phyloP scores from a whole-genome alignment of 53 echinoderm and acorn worm genomes.

The Paelopatides confundens region DNA sequence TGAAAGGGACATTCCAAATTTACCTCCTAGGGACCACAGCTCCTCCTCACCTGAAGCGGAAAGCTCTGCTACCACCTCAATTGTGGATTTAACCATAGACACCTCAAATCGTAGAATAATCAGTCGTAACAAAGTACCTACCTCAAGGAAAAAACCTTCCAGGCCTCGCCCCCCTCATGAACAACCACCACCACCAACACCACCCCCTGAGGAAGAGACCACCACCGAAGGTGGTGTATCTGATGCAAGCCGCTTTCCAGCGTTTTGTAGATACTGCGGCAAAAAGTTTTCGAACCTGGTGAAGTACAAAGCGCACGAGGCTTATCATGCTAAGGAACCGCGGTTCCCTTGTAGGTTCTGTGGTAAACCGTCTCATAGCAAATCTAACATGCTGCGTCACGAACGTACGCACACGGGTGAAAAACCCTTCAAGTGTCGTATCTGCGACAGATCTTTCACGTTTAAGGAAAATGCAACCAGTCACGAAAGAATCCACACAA shows the following conservation, averaged over 20 bases:
- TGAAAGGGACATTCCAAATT: background rate
- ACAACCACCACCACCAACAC: background rate
- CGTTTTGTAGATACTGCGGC: conserved; percentile 17
- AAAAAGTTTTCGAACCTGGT: conserved; percentile 32
- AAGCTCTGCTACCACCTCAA: background rate
- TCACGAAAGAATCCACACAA: background rate
- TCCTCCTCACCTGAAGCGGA: background rate
- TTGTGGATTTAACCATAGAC: background rate
- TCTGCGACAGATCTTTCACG: background rate
- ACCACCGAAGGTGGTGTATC: background rate
- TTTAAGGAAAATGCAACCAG: background rate
- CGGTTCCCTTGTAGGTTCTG: conserved; percentile 28
- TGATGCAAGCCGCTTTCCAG: conserved; percentile 1
- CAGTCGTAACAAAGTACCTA: background rate
- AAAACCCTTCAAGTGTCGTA: background rate
- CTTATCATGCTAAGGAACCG: background rate
- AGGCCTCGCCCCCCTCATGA: background rate
- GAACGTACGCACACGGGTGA: conserved; percentile 30
- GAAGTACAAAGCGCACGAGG: conserved; percentile 31
- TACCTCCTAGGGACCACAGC: background rate
- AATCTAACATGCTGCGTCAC: background rate
- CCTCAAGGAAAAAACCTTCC: background rate
- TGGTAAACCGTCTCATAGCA: conserved; percentile 12
- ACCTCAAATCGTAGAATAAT: background rate
- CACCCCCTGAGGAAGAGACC: background rate